Percentiles rank a stretch among this genome's conserved stretches.
These are phyloP conservation scores for Ochotona curzoniae DNA, from an alignment of 2,113 vertebrate species.

Conservation along the genomic window DNA sequence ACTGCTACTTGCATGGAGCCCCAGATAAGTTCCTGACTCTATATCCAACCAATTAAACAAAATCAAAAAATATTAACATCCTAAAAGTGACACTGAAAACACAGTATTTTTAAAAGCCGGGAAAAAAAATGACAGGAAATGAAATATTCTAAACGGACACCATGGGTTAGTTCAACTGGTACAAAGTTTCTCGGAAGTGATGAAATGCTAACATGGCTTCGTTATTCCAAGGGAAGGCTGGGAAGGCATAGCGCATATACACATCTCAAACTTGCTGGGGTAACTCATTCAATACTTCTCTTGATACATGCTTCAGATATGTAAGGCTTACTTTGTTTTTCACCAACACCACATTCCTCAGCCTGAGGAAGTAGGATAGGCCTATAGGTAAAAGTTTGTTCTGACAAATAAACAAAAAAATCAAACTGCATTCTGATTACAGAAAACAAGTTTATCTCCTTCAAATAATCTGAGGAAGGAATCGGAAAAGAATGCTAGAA, in stretches of 20 bases:
- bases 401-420: neutral
- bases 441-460: neutral
- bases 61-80: neutral
- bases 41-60: neutral
- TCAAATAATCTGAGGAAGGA: neutral
- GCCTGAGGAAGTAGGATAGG: neutral
- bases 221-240: neutral
- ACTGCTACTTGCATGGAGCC: too few relatives aligned
- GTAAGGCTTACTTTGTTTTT: neutral
- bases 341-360: neutral
- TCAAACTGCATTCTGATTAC: neutral
- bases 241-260: neutral
- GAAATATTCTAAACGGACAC: neutral
- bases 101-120: too few relatives aligned
- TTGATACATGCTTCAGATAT: neutral
- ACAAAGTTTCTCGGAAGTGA: slow-evolving; percentile 26
- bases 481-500: neutral
- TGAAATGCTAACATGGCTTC: slow-evolving; percentile 12
- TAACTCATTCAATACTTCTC: slow-evolving; percentile 39
- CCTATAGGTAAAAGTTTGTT: neutral
- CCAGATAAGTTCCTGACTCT: too few relatives aligned
- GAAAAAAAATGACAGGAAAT: neutral
- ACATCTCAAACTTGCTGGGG: slow-evolving; percentile 22
- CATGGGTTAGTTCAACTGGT: neutral
- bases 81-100: neutral